phyloP scores from a whole-genome alignment of 1,140 invertebrate genomes.

The Tetranychus cinnabarinus region DNA sequence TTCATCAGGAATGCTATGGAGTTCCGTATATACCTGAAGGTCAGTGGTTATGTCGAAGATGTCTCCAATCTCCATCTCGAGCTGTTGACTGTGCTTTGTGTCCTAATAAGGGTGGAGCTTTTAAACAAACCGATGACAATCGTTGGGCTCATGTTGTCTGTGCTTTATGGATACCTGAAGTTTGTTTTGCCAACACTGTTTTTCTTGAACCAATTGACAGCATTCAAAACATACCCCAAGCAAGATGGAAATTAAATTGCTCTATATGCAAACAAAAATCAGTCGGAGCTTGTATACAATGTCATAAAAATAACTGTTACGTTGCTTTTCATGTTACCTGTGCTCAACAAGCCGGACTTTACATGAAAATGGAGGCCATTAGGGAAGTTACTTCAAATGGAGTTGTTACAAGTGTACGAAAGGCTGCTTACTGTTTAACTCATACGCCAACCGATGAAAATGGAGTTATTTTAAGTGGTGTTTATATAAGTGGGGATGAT shows the following conservation, averaged over 20 bases:
- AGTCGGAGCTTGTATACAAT: constrained; percentile 90
- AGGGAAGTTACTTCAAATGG: constrained; percentile 39
- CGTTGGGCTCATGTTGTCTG: constrained; percentile 97
- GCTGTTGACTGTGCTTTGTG: constrained; percentile 90
- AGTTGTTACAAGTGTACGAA: constrained; percentile 44
- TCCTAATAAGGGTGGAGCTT: constrained; percentile 91
- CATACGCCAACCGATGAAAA: constrained; percentile 57
- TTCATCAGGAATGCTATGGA: constrained; percentile 98
- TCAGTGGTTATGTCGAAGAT: constrained; percentile 85
- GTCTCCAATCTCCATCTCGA: constrained; percentile 79
- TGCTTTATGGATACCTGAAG: constrained; percentile 96
- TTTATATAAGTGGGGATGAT: constrained; percentile 7
- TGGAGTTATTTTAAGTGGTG: neutral
- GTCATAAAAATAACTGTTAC: constrained; percentile 85
- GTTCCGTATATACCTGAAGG: constrained; percentile 97
- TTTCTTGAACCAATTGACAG: constrained; percentile 93
- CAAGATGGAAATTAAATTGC: constrained; percentile 79
- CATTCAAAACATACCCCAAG: constrained; percentile 78
- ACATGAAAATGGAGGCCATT: constrained; percentile 87
- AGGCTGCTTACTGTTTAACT: constrained; percentile 83
- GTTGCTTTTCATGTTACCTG: constrained; percentile 96
- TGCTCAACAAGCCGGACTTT: constrained; percentile 79
- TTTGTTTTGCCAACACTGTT: constrained; percentile 85
- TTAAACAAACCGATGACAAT: constrained; percentile 88
- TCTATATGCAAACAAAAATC: constrained; percentile 86